Base-by-base conservation (phyloP, 2,888 invertebrate genomes). In the Camptogramma bilineatum region DNA sequence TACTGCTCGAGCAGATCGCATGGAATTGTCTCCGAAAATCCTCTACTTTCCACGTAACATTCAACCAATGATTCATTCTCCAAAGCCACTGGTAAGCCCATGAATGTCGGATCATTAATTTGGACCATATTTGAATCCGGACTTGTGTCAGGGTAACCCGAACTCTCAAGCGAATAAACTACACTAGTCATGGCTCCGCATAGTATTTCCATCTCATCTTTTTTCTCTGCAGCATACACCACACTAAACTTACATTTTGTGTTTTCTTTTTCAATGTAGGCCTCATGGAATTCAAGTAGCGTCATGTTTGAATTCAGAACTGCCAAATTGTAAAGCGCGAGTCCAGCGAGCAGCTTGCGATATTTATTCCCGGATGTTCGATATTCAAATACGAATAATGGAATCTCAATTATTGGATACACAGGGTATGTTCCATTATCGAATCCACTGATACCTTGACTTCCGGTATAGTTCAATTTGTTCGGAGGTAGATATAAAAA, bases 341-440 rank as follows among this genome's bases (percentile, higher is more conserved):
- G 31, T 5, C 62, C 62, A 13, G 62, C 52, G 9, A 63, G 42
- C 19, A 63, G 10, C 13, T 57, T 63, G 4, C 62, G 52, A 53
- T 63, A 63, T 52, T 63, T 63, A 28, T 42, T 63, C 9, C 28
- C n/a, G 9, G 57, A 57, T 3, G 57, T 24, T 57, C 62, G 46
- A 48, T 52, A 42, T 63, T 53, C 57, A 21, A 52, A 63, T 48
- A 57, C 42, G 28, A 28, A 63, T 28, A 16, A 7, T 19, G 62
- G 62, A 9, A 63, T 57, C 28, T 52, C 28, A 9, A 34, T 2
- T 28, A 5, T n/a, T 0, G 18, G 47, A 18, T 52, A 63, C n/a
- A 53, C 48, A 7, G 57, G 57, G 16, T 63, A 63, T 28, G 2
- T 19, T 16, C 10, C 13, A 31, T n/a, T 24, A 17, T 47, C 48